Percentiles rank a stretch among this genome's conserved stretches.
Evolutionary conservation across 2,888 invertebrate species (phyloP).

Genomic region (Nomada fabriciana): DNA sequence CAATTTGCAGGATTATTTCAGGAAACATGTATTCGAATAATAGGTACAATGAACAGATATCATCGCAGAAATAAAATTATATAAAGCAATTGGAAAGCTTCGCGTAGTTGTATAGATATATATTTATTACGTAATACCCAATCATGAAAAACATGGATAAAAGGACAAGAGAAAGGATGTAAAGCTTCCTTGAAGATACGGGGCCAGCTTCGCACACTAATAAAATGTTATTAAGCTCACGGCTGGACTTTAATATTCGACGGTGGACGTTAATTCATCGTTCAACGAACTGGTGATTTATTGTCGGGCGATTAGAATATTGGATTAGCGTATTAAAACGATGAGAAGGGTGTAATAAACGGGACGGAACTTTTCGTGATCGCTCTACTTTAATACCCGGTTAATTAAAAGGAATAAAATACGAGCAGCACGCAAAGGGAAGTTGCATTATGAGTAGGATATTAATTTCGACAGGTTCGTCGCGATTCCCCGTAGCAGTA

Average conservation of each 20-base stretch:
- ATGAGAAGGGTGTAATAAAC: slow-evolving; percentile 30
- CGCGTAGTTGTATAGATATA: too few relatives aligned
- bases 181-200: neutral
- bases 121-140: too few relatives aligned
- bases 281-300: slow-evolving; percentile 39
- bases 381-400: slow-evolving; percentile 29
- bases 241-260: slow-evolving; percentile 45
- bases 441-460: slow-evolving; percentile 8
- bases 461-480: slow-evolving; percentile 30
- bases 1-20: too few relatives aligned
- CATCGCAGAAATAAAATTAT: too few relatives aligned
- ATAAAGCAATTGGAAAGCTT: too few relatives aligned
- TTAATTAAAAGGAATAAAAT: slow-evolving; percentile 55
- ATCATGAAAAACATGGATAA: neutral
- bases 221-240: slow-evolving; percentile 51
- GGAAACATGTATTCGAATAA: too few relatives aligned
- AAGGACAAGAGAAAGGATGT: neutral
- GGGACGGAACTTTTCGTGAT: slow-evolving; percentile 23
- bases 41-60: too few relatives aligned
- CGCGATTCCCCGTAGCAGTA: neutral
- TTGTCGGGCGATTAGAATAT: slow-evolving; percentile 53
- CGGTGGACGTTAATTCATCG: slow-evolving; percentile 42
- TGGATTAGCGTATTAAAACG: slow-evolving; percentile 42
- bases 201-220: slow-evolving; percentile 29
- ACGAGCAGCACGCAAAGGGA: neutral